Conservation (phyloP, 2,113 vertebrate species). For the Podilymbus podiceps region DNA sequence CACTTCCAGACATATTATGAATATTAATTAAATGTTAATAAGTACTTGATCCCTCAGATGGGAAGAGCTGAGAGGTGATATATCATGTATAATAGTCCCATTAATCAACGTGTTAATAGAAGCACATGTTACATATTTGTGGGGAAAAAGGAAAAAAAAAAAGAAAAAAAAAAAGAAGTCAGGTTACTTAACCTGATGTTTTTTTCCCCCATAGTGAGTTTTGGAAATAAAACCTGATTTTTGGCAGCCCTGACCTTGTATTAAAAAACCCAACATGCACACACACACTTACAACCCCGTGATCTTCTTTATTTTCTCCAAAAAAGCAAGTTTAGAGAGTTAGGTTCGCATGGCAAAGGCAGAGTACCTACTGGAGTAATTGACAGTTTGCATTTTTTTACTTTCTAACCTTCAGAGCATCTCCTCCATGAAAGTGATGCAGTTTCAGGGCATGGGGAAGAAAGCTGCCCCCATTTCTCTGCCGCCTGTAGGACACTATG, state of each 20-base stretch:
- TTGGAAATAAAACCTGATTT: background rate
- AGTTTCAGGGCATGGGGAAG: slow-evolving; percentile 85
- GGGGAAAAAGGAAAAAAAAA: background rate
- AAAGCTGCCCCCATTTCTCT: slow-evolving; percentile 63
- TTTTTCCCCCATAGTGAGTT: background rate
- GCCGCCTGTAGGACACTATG: slow-evolving; percentile 68
- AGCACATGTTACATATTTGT: background rate
- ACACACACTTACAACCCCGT: background rate
- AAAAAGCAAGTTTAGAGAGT: background rate
- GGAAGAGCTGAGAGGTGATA: background rate
- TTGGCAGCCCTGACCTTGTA: background rate
- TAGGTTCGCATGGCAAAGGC: background rate
- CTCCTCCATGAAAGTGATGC: slow-evolving; percentile 86
- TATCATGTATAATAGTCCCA: background rate
- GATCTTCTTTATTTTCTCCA: background rate
- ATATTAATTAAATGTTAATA: background rate
- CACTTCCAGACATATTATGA: background rate
- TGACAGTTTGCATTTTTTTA: background rate
- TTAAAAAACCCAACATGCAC: background rate
- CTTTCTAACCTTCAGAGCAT: slow-evolving; percentile 77
- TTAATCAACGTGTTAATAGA: background rate
- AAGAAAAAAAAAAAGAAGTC: background rate
- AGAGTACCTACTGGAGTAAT: background rate
- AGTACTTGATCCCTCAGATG: background rate
- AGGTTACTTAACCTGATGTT: background rate